These are phyloP conservation scores for Dinomys branickii DNA, from an alignment of 2,113 vertebrate genomes.

Conservation along the genomic window DNA sequence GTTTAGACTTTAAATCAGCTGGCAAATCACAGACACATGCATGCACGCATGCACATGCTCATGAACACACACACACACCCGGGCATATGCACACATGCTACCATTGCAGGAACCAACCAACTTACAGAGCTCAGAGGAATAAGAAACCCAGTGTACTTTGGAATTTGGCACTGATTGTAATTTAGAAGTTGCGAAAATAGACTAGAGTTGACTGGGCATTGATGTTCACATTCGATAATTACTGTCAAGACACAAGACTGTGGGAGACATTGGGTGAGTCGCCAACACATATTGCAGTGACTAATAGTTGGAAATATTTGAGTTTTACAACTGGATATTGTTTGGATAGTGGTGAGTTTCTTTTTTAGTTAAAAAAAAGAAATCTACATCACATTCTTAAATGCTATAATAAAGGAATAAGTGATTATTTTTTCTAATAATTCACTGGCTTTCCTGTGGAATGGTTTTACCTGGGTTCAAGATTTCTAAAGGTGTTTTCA, in stretches of 20 bases:
- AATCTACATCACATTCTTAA: not conserved
- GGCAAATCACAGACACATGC: slow-evolving; percentile 16
- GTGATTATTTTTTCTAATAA: not conserved
- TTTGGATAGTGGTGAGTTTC: slow-evolving; percentile 6
- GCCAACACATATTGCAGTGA: not conserved
- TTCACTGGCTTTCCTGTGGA: not conserved
- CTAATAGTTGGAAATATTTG: not conserved
- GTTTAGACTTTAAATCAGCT: not conserved
- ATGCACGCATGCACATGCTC: too few relatives aligned
- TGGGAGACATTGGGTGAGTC: not conserved
- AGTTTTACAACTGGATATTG: not conserved
- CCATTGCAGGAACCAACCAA: not conserved
- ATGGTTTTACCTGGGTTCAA: not conserved
- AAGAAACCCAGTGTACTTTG: slow-evolving; percentile 34
- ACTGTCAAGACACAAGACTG: not conserved
- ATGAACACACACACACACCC: not conserved
- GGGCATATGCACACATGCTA: not conserved
- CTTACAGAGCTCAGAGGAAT: not conserved
- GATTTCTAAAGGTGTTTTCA: not conserved
- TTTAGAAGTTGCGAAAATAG: slow-evolving; percentile 54
- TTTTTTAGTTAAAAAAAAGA: not conserved
- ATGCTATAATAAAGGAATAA: not conserved
- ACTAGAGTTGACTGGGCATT: not conserved
- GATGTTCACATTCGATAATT: not conserved
- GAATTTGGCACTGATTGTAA: slow-evolving; percentile 37